Base-by-base conservation (phyloP, 53 echinoderm and acorn worm species). In the Temnopleurus reevesii region DNA sequence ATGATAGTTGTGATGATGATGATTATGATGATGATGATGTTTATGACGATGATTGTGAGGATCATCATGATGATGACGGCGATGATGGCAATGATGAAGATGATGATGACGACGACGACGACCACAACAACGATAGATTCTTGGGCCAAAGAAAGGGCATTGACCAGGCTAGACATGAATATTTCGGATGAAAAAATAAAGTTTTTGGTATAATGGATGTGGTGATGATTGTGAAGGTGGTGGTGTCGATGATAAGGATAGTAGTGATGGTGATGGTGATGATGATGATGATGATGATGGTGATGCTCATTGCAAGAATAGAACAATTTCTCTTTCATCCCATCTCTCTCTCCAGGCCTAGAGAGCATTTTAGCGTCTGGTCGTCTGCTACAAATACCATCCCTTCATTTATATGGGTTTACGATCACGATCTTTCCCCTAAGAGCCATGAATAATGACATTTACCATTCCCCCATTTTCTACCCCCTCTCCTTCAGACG, bases 101-200 rank as follows among this genome's bases (percentile, higher is more conserved):
- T 8, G 17, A 0, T 8, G 19, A 28, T 65, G 36, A 13, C 9
- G 9, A 49, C 49, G 15, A 1, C 49, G n/a, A n/a, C n/a, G n/a
- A n/a, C n/a, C n/a, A n/a, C n/a, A n/a, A n/a, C n/a, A n/a, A n/a
- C n/a, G n/a, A n/a, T n/a, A 88, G 77, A 99, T 99, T 63, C 81
- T 94, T 4, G 99, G 99, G 28, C 93, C 99, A 0, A 94, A 94
- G 90, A 96, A n/a, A 99, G 29, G 99, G 99, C 23, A 99, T 99
- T 23, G 99, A 99, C 54, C 90, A 91, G 65, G 99, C 99, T 15
- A 89, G 90, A 24, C 99, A 99, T 86, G 99, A 99, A 81, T 85
- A 99, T 96, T 51, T 99, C 99, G 13, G 99, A 99, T 76, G 99
- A 95, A 89, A n/a, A n/a, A n/a, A n/a, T n/a, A 12, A 15, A 49